A percentile compares a stretch with the other conserved stretches of the same genome.
Conservation (phyloP, 2,113 vertebrate genomes). For the Poeciliopsis occidentalis region DNA sequence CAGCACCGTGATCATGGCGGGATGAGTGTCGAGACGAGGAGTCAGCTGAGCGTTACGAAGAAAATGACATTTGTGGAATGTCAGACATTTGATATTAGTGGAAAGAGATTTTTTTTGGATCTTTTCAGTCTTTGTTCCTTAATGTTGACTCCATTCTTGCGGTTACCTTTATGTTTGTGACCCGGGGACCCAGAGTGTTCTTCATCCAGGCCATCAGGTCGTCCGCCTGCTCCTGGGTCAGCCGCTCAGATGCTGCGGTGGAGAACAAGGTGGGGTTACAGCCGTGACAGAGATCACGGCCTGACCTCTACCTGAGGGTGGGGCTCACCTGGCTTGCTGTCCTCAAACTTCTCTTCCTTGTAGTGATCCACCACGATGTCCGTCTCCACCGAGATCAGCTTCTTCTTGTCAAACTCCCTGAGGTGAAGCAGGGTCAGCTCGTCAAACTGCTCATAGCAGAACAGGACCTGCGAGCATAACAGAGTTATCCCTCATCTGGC, state of each 20-base stretch:
- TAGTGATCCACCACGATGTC: slow-evolving; percentile 98
- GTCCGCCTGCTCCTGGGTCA: slow-evolving; percentile 86
- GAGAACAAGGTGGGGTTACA: slow-evolving; percentile 7
- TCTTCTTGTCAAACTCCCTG: slow-evolving; percentile 94
- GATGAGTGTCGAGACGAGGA: slow-evolving; percentile 91
- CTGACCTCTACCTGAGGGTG: neutral
- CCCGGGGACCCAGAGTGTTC: slow-evolving; percentile 84
- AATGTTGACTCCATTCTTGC: neutral
- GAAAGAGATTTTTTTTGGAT: no score
- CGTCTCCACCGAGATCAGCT: slow-evolving; percentile 94
- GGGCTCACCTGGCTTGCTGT: slow-evolving; percentile 81
- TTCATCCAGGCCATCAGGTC: slow-evolving; percentile 96
- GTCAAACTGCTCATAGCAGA: slow-evolving; percentile 98
- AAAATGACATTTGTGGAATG: neutral
- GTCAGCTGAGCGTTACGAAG: slow-evolving; percentile 82
- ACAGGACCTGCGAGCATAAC: slow-evolving; percentile 85
- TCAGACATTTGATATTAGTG: no score
- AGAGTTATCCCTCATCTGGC: neutral
- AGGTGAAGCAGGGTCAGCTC: slow-evolving; percentile 95
- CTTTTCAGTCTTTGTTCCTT: no score
- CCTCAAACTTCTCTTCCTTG: slow-evolving; percentile 94
- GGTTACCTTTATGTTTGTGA: slow-evolving; percentile 89
- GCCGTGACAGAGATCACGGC: neutral
- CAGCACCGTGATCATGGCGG: slow-evolving; percentile 96
- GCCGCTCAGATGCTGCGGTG: slow-evolving; percentile 80